Evolutionary conservation across 2,797 vertebrate species (phyloP).

Genomic region (Callimico goeldii): DNA sequence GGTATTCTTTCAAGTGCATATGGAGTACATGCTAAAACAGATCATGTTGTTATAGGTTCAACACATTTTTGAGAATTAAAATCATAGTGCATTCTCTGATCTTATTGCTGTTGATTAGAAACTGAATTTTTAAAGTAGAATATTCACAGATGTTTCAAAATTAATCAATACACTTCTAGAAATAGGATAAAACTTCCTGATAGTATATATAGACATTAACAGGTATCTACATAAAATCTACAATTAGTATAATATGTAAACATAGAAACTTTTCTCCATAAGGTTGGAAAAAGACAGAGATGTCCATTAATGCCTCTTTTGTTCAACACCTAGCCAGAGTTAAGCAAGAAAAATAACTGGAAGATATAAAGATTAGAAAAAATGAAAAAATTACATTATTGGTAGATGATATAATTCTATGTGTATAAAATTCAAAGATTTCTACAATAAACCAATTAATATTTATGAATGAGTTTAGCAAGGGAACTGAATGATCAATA

Average conservation of each 20-base stretch:
- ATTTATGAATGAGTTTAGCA: not conserved
- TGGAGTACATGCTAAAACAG: not conserved
- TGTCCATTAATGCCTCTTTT: not conserved
- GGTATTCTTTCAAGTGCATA: not conserved
- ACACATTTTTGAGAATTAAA: slow-evolving; percentile 19
- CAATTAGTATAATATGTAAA: not conserved
- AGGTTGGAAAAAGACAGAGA: not conserved
- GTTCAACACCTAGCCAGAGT: not conserved
- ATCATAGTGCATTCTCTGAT: not conserved
- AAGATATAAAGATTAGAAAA: not conserved
- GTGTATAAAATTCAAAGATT: not conserved
- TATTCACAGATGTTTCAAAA: not conserved
- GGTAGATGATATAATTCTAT: not conserved
- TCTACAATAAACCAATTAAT: not conserved
- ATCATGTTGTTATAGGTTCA: not conserved
- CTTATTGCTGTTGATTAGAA: not conserved
- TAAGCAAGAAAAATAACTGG: not conserved
- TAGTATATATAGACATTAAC: not conserved
- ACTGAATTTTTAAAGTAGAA: not conserved
- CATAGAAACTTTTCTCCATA: not conserved
- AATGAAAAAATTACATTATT: not conserved
- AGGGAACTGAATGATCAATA: not conserved
- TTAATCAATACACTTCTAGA: not conserved
- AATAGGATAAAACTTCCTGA: not conserved
- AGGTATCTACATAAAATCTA: not conserved